Conservation (phyloP, 2,113 vertebrate species). For the Channa argus region DNA sequence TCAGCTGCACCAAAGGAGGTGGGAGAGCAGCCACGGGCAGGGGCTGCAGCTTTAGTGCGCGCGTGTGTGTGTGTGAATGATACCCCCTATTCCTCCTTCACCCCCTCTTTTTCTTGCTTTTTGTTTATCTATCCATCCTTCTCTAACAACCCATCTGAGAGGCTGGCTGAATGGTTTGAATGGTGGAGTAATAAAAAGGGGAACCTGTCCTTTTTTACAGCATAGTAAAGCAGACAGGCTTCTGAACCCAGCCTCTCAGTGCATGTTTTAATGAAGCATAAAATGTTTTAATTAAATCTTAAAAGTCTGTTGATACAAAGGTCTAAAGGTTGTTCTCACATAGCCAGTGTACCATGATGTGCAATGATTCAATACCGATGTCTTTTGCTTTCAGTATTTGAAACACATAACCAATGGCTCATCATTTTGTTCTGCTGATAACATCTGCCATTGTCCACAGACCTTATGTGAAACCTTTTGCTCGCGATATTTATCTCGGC, state of each 20-base stretch:
- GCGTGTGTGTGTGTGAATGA: neutral
- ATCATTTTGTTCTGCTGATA: neutral
- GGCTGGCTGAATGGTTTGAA: slow-evolving; percentile 24
- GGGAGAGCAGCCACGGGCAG: slow-evolving; percentile 11
- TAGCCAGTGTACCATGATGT: slow-evolving; percentile 6
- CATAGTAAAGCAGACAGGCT: slow-evolving; percentile 44
- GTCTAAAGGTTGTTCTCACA: slow-evolving; percentile 43
- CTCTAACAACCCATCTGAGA: slow-evolving; percentile 39
- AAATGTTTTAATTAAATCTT: slow-evolving; percentile 69
- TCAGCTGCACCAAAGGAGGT: slow-evolving; percentile 24
- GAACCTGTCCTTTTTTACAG: slow-evolving; percentile 42
- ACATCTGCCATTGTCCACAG: neutral
- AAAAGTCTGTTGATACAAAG: slow-evolving; percentile 62
- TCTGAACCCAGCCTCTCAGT: slow-evolving; percentile 28
- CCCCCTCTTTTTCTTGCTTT: neutral
- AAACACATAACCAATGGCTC: slow-evolving; percentile 3
- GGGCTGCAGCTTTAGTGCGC: slow-evolving; percentile 21
- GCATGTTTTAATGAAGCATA: slow-evolving; percentile 63
- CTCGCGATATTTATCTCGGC: neutral
- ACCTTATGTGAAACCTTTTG: neutral
- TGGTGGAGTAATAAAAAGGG: slow-evolving; percentile 49
- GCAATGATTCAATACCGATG: slow-evolving; percentile 18
- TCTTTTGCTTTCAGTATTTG: slow-evolving; percentile 12
- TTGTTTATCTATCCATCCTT: slow-evolving; percentile 3
- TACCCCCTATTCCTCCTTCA: slow-evolving; percentile 12